phyloP scores from a whole-genome alignment of 2,797 vertebrate genomes.

The Phalanger gymnotis region DNA sequence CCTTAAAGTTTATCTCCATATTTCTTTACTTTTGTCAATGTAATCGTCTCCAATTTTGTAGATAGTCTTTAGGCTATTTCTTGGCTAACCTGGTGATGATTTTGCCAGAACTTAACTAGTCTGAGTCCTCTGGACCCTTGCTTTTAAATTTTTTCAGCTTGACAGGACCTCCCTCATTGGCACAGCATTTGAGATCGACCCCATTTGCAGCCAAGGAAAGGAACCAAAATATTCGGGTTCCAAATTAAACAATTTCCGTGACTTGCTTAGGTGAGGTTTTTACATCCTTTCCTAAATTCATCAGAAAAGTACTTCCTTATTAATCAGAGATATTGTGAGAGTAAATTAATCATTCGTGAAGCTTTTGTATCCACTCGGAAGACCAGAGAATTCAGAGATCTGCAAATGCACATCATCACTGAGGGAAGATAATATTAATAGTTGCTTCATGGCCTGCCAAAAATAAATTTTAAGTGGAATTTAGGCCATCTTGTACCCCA shows the following conservation, averaged over 20 bases:
- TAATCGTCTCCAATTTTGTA: not conserved
- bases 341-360: conserved; percentile 35
- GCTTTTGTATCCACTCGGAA: conserved; percentile 18
- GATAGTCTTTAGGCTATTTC: not conserved
- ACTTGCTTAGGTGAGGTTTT: conserved; percentile 22
- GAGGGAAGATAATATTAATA: conserved; percentile 48
- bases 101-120: not conserved
- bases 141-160: not conserved
- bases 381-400: conserved; percentile 33
- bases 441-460: conserved; percentile 51
- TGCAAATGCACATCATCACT: conserved; percentile 26
- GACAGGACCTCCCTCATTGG: not conserved
- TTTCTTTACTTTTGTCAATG: not conserved
- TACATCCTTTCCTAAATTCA: conserved; percentile 46
- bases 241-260: conserved; percentile 16
- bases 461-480: conserved; percentile 58
- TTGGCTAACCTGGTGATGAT: not conserved
- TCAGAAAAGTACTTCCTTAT: conserved; percentile 40
- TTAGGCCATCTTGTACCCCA: conserved; percentile 13
- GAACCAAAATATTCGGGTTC: conserved; percentile 38
- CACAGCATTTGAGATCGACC: too few species aligned
- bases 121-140: not conserved
- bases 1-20: not conserved
- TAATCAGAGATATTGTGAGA: conserved; percentile 7
- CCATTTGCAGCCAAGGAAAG: conserved; percentile 11